Evolutionary conservation across 2,888 invertebrate genomes (phyloP).

Genomic region (Orthosia incerta): DNA sequence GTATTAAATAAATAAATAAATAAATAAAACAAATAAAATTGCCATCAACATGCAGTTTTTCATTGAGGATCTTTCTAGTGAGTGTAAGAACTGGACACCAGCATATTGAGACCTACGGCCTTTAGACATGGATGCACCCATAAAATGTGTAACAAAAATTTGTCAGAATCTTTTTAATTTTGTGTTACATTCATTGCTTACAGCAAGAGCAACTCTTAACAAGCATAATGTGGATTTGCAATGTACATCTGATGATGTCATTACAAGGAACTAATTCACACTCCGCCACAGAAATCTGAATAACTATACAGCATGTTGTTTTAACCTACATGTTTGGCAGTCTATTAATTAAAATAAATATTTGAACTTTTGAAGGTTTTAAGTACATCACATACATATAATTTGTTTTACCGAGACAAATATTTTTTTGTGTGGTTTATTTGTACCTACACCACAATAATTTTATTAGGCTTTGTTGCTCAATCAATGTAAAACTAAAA

Average conservation of each 20-base stretch:
- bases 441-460: not conserved
- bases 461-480: not conserved
- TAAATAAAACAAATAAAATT: no score
- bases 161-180: no score
- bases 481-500: not conserved
- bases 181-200: no score
- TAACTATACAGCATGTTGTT: not conserved
- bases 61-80: not conserved
- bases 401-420: conserved; percentile 10
- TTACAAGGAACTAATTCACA: not conserved
- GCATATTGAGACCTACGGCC: no score
- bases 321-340: conserved; percentile 6
- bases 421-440: not conserved
- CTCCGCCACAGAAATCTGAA: not conserved
- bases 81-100: not conserved
- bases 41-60: no score
- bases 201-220: no score
- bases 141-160: no score
- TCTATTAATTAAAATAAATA: conserved; percentile 22
- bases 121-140: no score
- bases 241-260: conserved; percentile 4
- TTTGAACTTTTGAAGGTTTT: conserved; percentile 26
- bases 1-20: no score
- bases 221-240: not conserved
- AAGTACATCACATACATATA: conserved; percentile 2